These are phyloP conservation scores for Nautilus pompilius DNA, from an alignment of 1,140 invertebrate species.

Conservation along the genomic window DNA sequence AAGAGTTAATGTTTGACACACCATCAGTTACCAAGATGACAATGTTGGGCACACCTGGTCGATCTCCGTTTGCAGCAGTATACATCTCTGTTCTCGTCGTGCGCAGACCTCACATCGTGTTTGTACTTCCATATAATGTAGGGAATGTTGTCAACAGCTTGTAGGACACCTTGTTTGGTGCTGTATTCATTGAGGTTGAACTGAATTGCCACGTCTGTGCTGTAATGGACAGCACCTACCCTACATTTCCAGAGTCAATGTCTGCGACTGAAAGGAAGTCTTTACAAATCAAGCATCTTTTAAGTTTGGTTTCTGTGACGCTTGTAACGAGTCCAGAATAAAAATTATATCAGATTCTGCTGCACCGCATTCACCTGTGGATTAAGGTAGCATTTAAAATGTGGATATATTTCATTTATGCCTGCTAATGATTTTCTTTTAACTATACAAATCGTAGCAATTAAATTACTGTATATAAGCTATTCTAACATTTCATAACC, in stretches of 20 bases:
- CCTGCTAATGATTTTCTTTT: too few relatives aligned
- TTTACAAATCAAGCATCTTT: slow-evolving; percentile 29
- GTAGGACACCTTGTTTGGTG: slow-evolving; percentile 12
- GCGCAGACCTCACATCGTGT: slow-evolving; percentile 21
- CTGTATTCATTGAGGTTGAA: slow-evolving; percentile 34
- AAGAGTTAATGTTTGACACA: slow-evolving; percentile 31
- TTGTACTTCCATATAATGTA: slow-evolving; percentile 25
- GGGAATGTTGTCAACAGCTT: slow-evolving; percentile 17
- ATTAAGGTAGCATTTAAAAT: too few relatives aligned
- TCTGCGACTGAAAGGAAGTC: slow-evolving; percentile 23
- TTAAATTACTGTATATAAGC: too few relatives aligned
- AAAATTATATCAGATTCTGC: slow-evolving; percentile 34
- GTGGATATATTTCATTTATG: too few relatives aligned
- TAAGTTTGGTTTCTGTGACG: slow-evolving; percentile 24
- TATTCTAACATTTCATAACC: too few relatives aligned
- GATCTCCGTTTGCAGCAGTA: slow-evolving; percentile 19
- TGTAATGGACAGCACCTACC: slow-evolving; percentile 32
- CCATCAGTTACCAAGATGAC: slow-evolving; percentile 30
- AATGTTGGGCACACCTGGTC: slow-evolving; percentile 24
- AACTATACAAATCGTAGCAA: too few relatives aligned
- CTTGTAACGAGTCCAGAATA: slow-evolving; percentile 31
- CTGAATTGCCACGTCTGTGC: slow-evolving; percentile 16
- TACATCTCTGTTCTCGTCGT: slow-evolving; percentile 15
- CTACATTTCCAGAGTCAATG: slow-evolving; percentile 30
- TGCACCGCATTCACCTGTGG: slow-evolving; percentile 12